phyloP scores from a whole-genome alignment of 2,888 invertebrate species.

The Lymantria monacha region DNA sequence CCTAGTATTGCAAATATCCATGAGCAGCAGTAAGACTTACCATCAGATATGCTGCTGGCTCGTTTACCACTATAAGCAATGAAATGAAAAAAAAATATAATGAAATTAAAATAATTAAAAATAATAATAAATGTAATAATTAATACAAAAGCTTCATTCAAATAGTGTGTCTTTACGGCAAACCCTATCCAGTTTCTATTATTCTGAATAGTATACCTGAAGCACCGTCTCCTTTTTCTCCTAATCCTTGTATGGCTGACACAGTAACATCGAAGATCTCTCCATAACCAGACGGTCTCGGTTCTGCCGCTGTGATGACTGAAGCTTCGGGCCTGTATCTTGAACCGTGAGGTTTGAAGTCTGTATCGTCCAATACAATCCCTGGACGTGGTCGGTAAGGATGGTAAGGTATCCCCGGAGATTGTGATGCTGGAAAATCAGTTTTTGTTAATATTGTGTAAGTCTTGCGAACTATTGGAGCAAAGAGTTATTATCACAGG shows the following conservation, averaged over 20 bases:
- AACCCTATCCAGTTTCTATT: too few relatives aligned
- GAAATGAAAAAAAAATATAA: too few relatives aligned
- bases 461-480: not conserved
- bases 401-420: slow-evolving; percentile 75
- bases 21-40: too few relatives aligned
- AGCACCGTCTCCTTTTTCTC: slow-evolving; percentile 80
- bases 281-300: slow-evolving; percentile 80
- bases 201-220: slow-evolving; percentile 56
- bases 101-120: too few relatives aligned
- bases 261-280: slow-evolving; percentile 95
- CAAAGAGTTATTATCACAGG: not conserved
- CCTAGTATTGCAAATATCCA: too few relatives aligned
- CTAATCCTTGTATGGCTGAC: slow-evolving; percentile 92
- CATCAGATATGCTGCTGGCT: too few relatives aligned
- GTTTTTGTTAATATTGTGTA: not conserved
- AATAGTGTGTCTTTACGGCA: too few relatives aligned
- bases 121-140: too few relatives aligned
- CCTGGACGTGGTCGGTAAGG: slow-evolving; percentile 91
- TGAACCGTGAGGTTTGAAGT: slow-evolving; percentile 87
- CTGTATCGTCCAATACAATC: slow-evolving; percentile 92
- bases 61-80: too few relatives aligned
- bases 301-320: slow-evolving; percentile 73
- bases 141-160: too few relatives aligned
- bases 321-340: slow-evolving; percentile 59
- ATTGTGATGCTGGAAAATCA: slow-evolving; percentile 55